A percentile compares a stretch with the other conserved stretches of the same genome.
Evolutionary conservation across 1,140 invertebrate genomes (phyloP).

Genomic region (Zophobas atratus): DNA sequence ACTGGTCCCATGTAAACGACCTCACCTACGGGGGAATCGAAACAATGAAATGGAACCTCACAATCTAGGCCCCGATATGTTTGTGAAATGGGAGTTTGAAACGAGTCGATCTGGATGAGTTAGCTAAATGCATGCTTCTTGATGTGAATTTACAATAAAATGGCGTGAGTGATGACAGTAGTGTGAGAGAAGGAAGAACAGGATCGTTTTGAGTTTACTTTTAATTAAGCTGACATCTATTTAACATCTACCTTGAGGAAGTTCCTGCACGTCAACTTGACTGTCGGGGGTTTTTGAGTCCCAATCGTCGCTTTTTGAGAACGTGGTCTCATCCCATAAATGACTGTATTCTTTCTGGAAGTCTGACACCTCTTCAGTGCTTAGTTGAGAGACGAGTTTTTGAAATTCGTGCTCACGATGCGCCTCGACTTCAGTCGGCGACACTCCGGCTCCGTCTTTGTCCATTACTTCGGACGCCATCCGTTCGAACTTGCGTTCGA

Average conservation of each 20-base stretch:
- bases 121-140: constrained; percentile 41
- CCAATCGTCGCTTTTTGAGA: constrained; percentile 68
- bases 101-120: constrained; percentile 11
- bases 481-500: constrained; percentile 74
- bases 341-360: constrained; percentile 68
- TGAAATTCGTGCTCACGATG: constrained; percentile 70
- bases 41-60: constrained; percentile 33
- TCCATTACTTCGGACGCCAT: constrained; percentile 69
- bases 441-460: constrained; percentile 60
- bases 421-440: constrained; percentile 65
- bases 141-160: constrained; percentile 19
- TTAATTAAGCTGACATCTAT: constrained; percentile 49
- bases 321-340: constrained; percentile 69
- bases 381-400: constrained; percentile 69
- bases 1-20: constrained; percentile 68
- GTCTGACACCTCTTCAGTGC: constrained; percentile 69
- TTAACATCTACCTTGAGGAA: constrained; percentile 68
- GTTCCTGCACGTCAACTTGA: constrained; percentile 66
- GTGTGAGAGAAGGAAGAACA: constrained; percentile 40
- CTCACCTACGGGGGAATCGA: constrained; percentile 64
- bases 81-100: constrained; percentile 52
- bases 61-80: constrained; percentile 65
- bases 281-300: constrained; percentile 68
- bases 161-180: constrained; percentile 57
- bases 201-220: constrained; percentile 10